Conservation (phyloP, 2,888 invertebrate species). For the Apamea crenata region DNA sequence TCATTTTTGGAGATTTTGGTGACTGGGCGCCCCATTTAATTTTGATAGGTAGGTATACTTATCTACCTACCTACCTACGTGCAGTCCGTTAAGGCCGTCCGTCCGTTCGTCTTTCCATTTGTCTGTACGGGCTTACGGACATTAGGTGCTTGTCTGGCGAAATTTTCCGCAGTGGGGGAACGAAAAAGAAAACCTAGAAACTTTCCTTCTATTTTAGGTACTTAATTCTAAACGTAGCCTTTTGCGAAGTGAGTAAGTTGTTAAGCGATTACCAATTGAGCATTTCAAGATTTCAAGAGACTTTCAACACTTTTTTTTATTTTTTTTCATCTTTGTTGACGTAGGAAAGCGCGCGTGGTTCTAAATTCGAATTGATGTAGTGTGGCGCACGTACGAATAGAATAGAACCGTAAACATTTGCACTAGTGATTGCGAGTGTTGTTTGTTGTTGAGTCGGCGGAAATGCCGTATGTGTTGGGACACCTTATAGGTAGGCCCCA, state of each 20-base stretch:
- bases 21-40: neutral
- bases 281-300: neutral
- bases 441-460: conserved; percentile 72
- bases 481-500: conserved; percentile 48
- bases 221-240: neutral
- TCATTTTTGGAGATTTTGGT: conserved; percentile 13
- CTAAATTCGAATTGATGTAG: conserved; percentile 65
- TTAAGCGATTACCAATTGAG: neutral
- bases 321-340: conserved; percentile 12
- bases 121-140: neutral
- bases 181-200: neutral
- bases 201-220: no score
- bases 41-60: neutral
- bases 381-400: conserved; percentile 67
- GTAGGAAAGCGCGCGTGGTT: conserved; percentile 31
- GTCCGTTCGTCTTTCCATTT: neutral
- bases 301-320: neutral
- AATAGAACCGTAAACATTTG: conserved; percentile 80
- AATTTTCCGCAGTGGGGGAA: neutral
- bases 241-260: neutral
- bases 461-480: conserved; percentile 56
- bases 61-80: neutral
- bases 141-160: neutral
- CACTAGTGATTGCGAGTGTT: conserved; percentile 82
- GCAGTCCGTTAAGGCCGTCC: neutral